Conservation (phyloP, 2,888 invertebrate species). For the Rhagonycha fulva region DNA sequence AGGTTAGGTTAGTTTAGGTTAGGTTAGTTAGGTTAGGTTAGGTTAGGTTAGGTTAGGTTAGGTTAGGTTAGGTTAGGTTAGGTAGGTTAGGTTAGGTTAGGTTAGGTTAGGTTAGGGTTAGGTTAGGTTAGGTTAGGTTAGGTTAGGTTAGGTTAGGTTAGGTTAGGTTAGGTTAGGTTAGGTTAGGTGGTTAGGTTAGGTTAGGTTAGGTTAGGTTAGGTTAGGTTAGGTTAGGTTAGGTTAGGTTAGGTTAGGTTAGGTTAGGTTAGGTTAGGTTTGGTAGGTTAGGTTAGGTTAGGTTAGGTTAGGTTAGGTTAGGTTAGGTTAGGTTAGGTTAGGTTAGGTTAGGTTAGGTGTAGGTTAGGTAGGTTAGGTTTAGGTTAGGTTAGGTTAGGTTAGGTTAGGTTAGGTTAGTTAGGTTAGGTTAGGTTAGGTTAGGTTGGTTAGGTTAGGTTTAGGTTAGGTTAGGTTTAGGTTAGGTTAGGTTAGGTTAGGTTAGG, state of each 20-base stretch:
- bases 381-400: conserved; percentile 31
- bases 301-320: conserved; percentile 5
- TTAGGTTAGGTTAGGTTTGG: background rate
- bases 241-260: conserved; percentile 1
- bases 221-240: conserved; percentile 1
- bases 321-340: background rate
- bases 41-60: conserved; percentile 6
- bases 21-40: background rate
- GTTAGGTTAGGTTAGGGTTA: conserved; percentile 29
- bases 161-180: conserved; percentile 24
- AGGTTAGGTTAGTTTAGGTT: conserved; percentile 1
- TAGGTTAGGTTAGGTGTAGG: conserved; percentile 21
- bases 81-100: conserved; percentile 1
- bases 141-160: conserved; percentile 33
- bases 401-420: conserved; percentile 23
- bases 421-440: conserved; percentile 33
- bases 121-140: conserved; percentile 16
- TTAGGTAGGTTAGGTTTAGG: conserved; percentile 19
- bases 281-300: conserved; percentile 3
- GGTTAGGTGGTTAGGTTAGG: conserved; percentile 26
- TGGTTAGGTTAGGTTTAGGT: conserved; percentile 32
- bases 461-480: conserved; percentile 40
- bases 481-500: conserved; percentile 39
- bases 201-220: conserved; percentile 5
- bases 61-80: background rate